Conservation (phyloP, 1,140 invertebrate species). For the Diorhabda carinulata region DNA sequence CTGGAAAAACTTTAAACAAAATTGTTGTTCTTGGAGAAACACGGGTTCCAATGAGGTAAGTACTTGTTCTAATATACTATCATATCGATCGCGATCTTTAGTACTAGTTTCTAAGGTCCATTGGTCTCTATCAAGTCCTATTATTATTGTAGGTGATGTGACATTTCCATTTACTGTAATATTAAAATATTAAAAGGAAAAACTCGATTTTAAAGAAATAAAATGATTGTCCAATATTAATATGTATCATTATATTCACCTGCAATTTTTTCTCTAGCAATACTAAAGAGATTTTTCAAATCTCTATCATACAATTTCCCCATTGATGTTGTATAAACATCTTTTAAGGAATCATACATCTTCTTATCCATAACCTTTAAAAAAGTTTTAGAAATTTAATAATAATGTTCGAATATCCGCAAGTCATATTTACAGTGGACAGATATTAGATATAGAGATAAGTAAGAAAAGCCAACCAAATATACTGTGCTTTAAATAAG, state of each 20-base stretch:
- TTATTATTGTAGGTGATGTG: slow-evolving; percentile 47
- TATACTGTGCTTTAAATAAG: too few relatives aligned
- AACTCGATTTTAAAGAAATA: background rate
- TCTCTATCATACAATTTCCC: slow-evolving; percentile 83
- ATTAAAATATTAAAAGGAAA: slow-evolving; percentile 10
- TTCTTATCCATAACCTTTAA: slow-evolving; percentile 72
- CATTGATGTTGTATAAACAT: slow-evolving; percentile 74
- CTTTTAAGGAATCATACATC: slow-evolving; percentile 73
- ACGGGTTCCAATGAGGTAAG: slow-evolving; percentile 86
- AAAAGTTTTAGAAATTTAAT: too few relatives aligned
- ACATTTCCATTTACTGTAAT: slow-evolving; percentile 28
- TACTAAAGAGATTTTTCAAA: slow-evolving; percentile 50
- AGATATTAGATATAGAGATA: background rate
- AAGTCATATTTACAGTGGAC: background rate
- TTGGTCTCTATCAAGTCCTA: slow-evolving; percentile 59
- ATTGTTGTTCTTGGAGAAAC: slow-evolving; percentile 92
- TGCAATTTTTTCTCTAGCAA: slow-evolving; percentile 39
- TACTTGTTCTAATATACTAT: slow-evolving; percentile 74
- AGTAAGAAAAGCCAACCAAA: too few relatives aligned
- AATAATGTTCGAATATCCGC: too few relatives aligned
- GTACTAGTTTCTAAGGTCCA: slow-evolving; percentile 56
- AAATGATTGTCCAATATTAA: too few relatives aligned
- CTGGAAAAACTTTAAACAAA: slow-evolving; percentile 92
- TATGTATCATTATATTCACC: slow-evolving; percentile 12
- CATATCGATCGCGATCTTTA: slow-evolving; percentile 58